Evolutionary conservation across 2,113 vertebrate genomes (phyloP).

Genomic region (Propithecus coquereli): DNA sequence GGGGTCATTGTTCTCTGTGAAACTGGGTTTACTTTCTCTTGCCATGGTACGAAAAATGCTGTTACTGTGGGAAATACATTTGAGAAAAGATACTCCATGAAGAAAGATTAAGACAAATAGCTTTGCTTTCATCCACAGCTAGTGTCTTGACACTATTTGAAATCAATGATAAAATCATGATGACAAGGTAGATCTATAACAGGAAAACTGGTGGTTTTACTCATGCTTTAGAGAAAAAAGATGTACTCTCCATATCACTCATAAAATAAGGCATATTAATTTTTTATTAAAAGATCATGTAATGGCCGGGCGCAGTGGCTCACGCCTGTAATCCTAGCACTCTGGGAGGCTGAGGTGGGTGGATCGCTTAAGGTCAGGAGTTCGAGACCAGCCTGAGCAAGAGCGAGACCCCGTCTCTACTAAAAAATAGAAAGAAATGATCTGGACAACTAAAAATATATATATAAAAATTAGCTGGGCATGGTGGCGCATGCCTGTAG

Average conservation of each 20-base stretch:
- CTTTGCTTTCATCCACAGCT: not conserved
- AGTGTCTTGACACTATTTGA: not conserved
- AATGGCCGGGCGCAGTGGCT: no score
- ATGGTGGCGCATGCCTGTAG: no score
- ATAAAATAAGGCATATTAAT: not conserved
- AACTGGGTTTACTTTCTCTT: not conserved
- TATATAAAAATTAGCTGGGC: no score
- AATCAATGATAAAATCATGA: not conserved
- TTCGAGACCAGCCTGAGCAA: no score
- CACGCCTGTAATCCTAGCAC: no score
- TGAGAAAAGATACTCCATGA: not conserved
- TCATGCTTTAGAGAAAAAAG: not conserved
- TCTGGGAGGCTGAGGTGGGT: no score
- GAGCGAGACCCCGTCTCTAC: no score
- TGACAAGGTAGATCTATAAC: not conserved
- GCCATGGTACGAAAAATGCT: not conserved
- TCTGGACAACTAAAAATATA: no score
- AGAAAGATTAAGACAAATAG: not conserved
- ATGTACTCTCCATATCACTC: not conserved
- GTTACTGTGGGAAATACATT: not conserved
- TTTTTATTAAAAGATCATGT: not conserved
- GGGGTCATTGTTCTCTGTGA: not conserved
- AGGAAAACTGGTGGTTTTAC: not conserved
- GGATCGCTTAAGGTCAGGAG: no score
- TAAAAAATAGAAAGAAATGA: no score